phyloP scores from a whole-genome alignment of 2,888 invertebrate species.

The Limnephilus lunatus region DNA sequence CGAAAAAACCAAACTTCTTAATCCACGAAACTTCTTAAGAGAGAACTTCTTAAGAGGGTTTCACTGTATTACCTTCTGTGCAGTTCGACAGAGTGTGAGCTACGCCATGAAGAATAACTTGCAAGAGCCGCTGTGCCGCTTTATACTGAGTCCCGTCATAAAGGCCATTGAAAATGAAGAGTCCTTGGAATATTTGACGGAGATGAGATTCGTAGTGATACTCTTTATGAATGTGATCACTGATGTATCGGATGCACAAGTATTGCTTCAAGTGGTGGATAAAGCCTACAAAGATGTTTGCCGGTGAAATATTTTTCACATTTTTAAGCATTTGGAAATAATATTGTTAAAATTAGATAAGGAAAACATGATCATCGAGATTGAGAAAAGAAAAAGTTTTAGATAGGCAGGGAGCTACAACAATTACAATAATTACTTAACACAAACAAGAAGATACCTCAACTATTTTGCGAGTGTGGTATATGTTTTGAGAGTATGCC shows the following conservation, averaged over 20 bases:
- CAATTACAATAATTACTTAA: too few relatives aligned
- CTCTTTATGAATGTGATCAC: constrained; percentile 81
- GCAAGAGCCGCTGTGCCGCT: constrained; percentile 75
- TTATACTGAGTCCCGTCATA: constrained; percentile 79
- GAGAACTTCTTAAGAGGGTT: too few relatives aligned
- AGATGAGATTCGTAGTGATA: constrained; percentile 84
- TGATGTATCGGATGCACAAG: constrained; percentile 70
- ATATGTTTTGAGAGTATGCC: too few relatives aligned
- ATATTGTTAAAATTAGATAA: too few relatives aligned
- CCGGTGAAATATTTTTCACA: constrained; percentile 68
- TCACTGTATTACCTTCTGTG: constrained; percentile 52
- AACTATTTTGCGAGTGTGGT: too few relatives aligned
- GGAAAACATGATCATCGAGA: too few relatives aligned
- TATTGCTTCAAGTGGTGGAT: constrained; percentile 76
- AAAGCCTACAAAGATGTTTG: constrained; percentile 75
- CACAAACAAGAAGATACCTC: too few relatives aligned
- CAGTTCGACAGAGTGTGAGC: constrained; percentile 76
- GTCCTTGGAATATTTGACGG: constrained; percentile 84
- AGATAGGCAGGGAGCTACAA: too few relatives aligned
- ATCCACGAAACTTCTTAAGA: too few relatives aligned
- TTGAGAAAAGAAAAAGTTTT: too few relatives aligned
- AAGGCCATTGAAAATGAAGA: constrained; percentile 81
- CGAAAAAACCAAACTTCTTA: too few relatives aligned
- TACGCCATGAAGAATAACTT: constrained; percentile 71
- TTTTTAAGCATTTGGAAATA: background rate